Percentiles rank a stretch among this genome's conserved stretches.
Evolutionary conservation across 2,113 vertebrate genomes (phyloP).

Genomic region (rat (Rattus norvegicus)): DNA sequence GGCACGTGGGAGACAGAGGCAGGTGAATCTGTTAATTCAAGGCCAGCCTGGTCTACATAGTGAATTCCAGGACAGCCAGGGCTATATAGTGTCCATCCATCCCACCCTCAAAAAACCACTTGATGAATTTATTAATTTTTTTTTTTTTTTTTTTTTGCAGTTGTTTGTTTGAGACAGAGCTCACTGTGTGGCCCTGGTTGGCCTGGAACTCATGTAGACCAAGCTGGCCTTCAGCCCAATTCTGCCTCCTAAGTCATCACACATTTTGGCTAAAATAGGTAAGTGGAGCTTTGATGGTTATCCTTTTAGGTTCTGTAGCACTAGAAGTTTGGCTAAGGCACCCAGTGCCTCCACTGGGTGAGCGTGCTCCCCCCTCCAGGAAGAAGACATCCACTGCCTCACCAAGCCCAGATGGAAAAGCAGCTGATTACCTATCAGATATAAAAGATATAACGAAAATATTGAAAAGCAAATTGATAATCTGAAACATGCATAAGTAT

Average conservation of each 20-base stretch:
- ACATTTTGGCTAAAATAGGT: background rate
- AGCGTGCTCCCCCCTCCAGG: background rate
- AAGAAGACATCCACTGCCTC: background rate
- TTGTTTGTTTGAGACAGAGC: background rate
- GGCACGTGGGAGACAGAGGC: background rate
- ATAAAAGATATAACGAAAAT: conserved; percentile 11
- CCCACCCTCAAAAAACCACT: background rate
- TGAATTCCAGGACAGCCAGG: background rate
- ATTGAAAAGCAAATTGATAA: conserved; percentile 25
- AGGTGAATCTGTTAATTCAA: background rate
- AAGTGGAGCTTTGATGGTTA: background rate
- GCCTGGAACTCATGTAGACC: background rate
- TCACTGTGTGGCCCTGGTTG: background rate
- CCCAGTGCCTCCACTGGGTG: background rate
- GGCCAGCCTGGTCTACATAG: background rate
- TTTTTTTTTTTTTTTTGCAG: background rate
- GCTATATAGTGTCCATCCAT: background rate
- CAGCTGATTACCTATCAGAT: conserved; percentile 11
- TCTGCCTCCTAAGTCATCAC: background rate
- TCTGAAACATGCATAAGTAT: background rate
- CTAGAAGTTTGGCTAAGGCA: background rate
- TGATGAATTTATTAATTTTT: background rate
- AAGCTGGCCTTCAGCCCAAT: background rate
- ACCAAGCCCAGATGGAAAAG: conserved; percentile 4
- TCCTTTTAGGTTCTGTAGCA: background rate